phyloP scores from a whole-genome alignment of 2,888 invertebrate species.

The Oeneis ivallda region DNA sequence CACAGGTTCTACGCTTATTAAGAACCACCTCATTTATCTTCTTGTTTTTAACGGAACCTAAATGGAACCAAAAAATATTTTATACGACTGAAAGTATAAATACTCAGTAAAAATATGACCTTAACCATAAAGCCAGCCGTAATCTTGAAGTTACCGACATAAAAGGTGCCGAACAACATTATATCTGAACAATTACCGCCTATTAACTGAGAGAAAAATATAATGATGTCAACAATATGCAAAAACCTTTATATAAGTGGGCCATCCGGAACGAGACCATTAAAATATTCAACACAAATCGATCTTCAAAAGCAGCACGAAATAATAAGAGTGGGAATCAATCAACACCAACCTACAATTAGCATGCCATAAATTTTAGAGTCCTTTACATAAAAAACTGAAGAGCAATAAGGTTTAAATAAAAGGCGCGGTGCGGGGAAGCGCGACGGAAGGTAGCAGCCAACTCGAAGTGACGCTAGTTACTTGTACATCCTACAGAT shows the following conservation, averaged over 20 bases:
- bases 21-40: too few species aligned
- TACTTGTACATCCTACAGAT: too few species aligned
- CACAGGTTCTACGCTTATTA: too few species aligned
- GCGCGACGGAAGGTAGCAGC: too few species aligned
- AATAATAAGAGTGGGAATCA: not conserved
- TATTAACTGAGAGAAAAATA: slow-evolving; percentile 8
- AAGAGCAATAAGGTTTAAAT: not conserved
- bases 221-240: slow-evolving; percentile 12
- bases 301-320: not conserved
- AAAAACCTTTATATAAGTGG: not conserved
- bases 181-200: not conserved
- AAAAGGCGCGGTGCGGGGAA: too few species aligned
- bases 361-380: not conserved
- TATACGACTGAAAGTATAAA: not conserved
- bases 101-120: not conserved
- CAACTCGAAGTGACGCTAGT: too few species aligned
- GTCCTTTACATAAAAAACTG: not conserved
- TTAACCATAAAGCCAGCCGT: not conserved
- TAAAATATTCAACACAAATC: slow-evolving; percentile 7
- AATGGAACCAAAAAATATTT: not conserved
- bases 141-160: not conserved
- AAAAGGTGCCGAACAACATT: not conserved
- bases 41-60: too few species aligned
- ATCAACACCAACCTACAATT: not conserved
- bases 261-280: slow-evolving; percentile 1